Percentiles rank a stretch among this genome's conserved stretches.
Conservation (phyloP, 2,888 invertebrate genomes). For the Cheilosia pagana region DNA sequence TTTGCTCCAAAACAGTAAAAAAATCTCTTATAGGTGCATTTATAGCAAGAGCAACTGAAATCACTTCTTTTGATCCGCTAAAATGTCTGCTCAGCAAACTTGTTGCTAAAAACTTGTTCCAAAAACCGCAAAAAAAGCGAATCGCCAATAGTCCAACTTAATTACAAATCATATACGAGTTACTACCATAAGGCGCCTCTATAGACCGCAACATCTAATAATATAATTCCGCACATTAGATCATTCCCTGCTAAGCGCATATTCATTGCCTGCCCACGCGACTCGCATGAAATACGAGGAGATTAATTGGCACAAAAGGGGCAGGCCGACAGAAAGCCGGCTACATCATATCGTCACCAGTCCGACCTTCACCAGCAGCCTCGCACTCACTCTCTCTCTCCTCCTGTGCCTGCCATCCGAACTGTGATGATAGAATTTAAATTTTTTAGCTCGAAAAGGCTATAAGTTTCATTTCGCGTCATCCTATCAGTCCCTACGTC, state of each 20-base stretch:
- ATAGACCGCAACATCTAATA: slow-evolving; percentile 26
- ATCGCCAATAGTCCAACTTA: background rate
- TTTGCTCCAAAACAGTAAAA: too few relatives aligned
- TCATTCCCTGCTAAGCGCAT: slow-evolving; percentile 63
- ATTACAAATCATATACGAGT: slow-evolving; percentile 29
- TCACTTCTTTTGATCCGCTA: background rate
- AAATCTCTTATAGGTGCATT: too few relatives aligned
- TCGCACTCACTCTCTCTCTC: background rate
- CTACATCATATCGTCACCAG: slow-evolving; percentile 18
- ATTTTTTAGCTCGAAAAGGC: slow-evolving; percentile 48
- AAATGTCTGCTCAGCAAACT: background rate
- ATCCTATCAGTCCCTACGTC: slow-evolving; percentile 12
- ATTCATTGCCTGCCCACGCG: slow-evolving; percentile 70
- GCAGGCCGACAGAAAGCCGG: slow-evolving; percentile 44
- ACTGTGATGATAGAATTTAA: slow-evolving; percentile 59
- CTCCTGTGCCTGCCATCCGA: background rate
- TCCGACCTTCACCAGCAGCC: slow-evolving; percentile 30
- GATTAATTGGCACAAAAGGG: slow-evolving; percentile 73
- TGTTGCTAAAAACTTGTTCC: background rate
- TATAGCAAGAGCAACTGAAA: too few relatives aligned
- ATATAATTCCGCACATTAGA: slow-evolving; percentile 62
- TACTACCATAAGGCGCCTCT: slow-evolving; percentile 12
- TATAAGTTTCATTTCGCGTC: slow-evolving; percentile 55
- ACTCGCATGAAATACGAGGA: slow-evolving; percentile 58
- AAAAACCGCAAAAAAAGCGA: background rate